Evolutionary conservation across 2,797 vertebrate species (phyloP).

Genomic region (Enteromius trimaculatus): DNA sequence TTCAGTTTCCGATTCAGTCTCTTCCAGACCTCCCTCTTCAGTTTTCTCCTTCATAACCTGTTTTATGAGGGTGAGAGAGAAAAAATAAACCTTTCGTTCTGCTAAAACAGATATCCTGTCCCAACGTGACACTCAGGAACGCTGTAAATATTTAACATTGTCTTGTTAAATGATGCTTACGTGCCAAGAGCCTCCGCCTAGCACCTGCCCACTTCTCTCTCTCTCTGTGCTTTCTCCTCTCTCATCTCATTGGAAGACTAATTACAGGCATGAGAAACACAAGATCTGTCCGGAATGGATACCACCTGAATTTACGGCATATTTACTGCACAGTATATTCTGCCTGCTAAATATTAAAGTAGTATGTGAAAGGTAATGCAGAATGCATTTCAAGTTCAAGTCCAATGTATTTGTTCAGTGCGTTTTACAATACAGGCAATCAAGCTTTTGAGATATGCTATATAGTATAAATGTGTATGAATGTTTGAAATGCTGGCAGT

Average conservation of each 20-base stretch:
- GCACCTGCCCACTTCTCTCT: constrained; percentile 46
- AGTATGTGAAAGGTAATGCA: not conserved
- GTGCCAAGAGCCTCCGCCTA: constrained; percentile 47
- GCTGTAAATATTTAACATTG: constrained; percentile 66
- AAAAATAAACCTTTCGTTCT: not conserved
- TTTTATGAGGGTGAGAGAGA: not conserved
- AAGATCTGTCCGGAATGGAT: not conserved
- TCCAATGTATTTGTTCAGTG: not conserved
- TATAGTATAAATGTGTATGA: not conserved
- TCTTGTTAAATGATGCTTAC: constrained; percentile 49
- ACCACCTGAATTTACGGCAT: not conserved
- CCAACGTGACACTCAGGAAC: constrained; percentile 55
- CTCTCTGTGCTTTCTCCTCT: constrained; percentile 16
- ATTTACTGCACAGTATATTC: not conserved
- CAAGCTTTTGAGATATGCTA: not conserved
- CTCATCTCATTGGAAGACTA: constrained; percentile 4
- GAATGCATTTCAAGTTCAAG: not conserved
- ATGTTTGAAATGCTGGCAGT: not conserved
- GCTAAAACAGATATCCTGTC: constrained; percentile 26
- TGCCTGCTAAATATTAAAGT: not conserved
- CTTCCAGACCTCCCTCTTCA: not conserved
- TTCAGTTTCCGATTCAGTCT: not conserved
- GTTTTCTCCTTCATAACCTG: not conserved
- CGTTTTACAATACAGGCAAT: not conserved
- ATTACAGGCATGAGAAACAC: constrained; percentile 14